phyloP scores from a whole-genome alignment of 2,113 vertebrate species.

The Butorides virescens region DNA sequence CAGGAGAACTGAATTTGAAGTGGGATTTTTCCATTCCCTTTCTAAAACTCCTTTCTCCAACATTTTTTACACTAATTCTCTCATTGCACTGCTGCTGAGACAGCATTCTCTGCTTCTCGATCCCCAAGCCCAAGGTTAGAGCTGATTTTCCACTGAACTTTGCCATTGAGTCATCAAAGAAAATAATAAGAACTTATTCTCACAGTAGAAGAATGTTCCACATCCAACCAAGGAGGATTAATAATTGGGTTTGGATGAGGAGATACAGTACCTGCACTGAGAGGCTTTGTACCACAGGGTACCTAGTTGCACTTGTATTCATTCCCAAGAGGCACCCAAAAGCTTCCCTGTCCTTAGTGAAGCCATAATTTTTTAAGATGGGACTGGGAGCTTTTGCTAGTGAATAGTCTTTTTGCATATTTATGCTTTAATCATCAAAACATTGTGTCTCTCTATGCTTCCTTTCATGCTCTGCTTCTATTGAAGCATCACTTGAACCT shows the following conservation, averaged over 20 bases:
- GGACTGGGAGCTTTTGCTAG: background rate
- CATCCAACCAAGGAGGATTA: background rate
- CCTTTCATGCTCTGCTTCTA: background rate
- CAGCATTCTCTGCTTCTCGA: background rate
- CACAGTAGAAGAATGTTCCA: background rate
- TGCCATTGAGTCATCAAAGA: background rate
- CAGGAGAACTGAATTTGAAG: background rate
- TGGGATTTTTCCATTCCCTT: background rate
- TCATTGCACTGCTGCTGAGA: background rate
- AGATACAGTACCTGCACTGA: background rate
- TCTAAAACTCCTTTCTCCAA: background rate
- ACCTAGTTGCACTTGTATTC: accelerated
- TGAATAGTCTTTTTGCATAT: background rate
- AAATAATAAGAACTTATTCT: background rate
- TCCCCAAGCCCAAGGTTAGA: background rate
- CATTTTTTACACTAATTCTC: background rate
- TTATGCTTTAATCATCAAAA: background rate
- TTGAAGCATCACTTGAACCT: background rate
- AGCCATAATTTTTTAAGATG: accelerated
- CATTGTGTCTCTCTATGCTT: background rate
- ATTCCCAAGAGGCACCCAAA: background rate
- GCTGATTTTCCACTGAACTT: background rate
- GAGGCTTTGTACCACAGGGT: background rate
- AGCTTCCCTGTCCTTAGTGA: background rate
- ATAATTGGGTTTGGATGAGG: background rate